Conservation (phyloP, 1,140 invertebrate species). For the Zaprionus vittiger region DNA sequence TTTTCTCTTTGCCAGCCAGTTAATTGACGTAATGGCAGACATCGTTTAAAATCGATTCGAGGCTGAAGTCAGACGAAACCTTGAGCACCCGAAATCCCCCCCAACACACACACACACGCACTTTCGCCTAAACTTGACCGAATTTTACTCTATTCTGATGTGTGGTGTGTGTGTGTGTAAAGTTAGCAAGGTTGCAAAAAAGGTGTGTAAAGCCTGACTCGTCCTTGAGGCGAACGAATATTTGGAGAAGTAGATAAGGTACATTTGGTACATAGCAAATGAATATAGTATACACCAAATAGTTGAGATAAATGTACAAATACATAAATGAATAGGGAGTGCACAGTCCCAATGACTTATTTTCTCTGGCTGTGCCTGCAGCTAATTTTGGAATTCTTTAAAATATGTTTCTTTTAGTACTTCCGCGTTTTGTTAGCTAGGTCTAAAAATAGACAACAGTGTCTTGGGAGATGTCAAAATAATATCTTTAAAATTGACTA, state of each 20-base stretch:
- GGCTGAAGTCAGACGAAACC: slow-evolving; percentile 15
- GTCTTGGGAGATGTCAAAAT: neutral
- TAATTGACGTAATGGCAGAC: neutral
- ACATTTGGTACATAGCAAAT: neutral
- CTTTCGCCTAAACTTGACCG: slow-evolving; percentile 53
- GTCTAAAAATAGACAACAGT: neutral
- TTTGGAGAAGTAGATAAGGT: neutral
- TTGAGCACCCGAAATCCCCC: slow-evolving; percentile 29
- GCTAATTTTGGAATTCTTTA: slow-evolving; percentile 29
- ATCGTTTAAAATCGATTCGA: neutral
- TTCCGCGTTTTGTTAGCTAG: neutral
- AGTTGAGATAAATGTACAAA: too few species aligned
- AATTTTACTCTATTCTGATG: slow-evolving; percentile 6
- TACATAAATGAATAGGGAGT: neutral
- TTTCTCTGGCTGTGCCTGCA: neutral
- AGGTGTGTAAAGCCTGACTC: slow-evolving; percentile 8
- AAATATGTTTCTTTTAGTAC: neutral
- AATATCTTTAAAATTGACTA: slow-evolving; percentile 10
- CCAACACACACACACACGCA: slow-evolving; percentile 3
- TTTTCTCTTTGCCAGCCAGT: neutral
- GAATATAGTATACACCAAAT: too few species aligned
- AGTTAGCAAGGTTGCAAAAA: slow-evolving; percentile 34
- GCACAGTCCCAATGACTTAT: neutral
- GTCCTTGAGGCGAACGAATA: slow-evolving; percentile 2
- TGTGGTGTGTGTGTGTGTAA: slow-evolving; percentile 11